These are phyloP conservation scores for Drosophila subsilvestris DNA, from an alignment of 2,888 invertebrate species.

Conservation along the genomic window DNA sequence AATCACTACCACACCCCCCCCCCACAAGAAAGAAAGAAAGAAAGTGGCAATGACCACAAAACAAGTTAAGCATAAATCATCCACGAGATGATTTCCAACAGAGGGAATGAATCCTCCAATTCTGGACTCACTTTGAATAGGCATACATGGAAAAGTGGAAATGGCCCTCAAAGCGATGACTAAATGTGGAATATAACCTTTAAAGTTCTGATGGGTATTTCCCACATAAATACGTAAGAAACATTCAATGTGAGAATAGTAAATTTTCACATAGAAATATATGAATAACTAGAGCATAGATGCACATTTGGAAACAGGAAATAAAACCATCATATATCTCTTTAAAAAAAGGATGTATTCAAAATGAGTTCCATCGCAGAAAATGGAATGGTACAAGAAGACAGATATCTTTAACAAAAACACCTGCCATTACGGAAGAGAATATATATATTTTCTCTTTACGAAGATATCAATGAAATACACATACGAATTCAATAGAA, in stretches of 20 bases:
- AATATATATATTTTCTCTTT: neutral
- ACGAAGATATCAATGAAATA: neutral
- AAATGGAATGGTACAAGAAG: neutral
- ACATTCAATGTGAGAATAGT: no score
- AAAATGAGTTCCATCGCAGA: neutral
- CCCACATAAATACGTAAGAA: no score
- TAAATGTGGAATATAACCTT: no score
- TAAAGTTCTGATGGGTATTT: no score
- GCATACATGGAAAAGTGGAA: neutral
- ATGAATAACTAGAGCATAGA: neutral
- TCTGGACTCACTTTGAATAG: neutral
- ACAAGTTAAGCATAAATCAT: slow-evolving; percentile 19
- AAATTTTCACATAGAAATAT: neutral
- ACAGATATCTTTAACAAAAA: no score
- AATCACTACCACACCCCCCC: neutral
- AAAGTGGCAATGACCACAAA: slow-evolving; percentile 24
- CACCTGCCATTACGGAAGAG: neutral
- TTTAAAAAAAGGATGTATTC: neutral
- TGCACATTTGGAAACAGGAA: neutral
- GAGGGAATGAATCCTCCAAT: neutral
- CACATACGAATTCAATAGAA: neutral
- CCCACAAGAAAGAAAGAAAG: slow-evolving; percentile 18
- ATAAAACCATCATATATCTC: no score
- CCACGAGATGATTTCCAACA: neutral
- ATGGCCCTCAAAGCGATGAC: neutral